Base-by-base conservation (phyloP, 2,113 vertebrate genomes). In the Pholis gunnellus region DNA sequence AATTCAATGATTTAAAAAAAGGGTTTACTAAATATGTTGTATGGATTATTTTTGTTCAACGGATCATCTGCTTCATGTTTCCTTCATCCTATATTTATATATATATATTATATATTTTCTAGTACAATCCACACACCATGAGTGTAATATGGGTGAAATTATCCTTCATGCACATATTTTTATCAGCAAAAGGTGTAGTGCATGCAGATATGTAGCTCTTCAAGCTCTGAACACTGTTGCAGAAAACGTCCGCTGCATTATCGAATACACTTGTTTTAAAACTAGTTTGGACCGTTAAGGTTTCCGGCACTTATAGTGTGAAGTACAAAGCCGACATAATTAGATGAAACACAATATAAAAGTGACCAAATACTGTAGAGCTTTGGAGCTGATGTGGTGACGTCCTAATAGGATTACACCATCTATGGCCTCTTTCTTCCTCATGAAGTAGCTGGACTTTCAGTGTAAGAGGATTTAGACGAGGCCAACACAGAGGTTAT, bases 401-500 rank as follows among this genome's bases (percentile, higher is more conserved):
- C 44, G 57, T 74, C 46, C 14, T 72, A 22, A 72, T 25, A 6
- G 25, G 70, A 75, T 72, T 89, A 77, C 65, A 34, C 25, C 44
- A 17, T 75, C 57, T 61, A 18, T 75, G 50, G 20, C 52, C 72
- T 78, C 71, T 85, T 83, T 82, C 64, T 82, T 60, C 17, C 46
- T 48, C 46, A 52, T 70, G 54, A 67, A 63, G 61, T 15, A 69
- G 75, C 18, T 2, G n/a, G 0, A 13, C 52, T 22, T 9, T 52
- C 6, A 18, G 27, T 57, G 9, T 78, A 84, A 89, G 75, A 87
- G 81, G 89, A 88, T 92, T 91, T 74, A 6, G 3, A 20, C 25
- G 22, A 14, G 11, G 48, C 36, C n/a, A 72, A 89, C 88, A 92
- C 85, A 69, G 75, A 44, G 68, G 14, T 71, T 84, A 78, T 91